A percentile compares a stretch with the other conserved stretches of the same genome.
These are phyloP conservation scores for Clarias platycephalus DNA, from an alignment of 2,797 vertebrate species.

Conservation along the genomic window DNA sequence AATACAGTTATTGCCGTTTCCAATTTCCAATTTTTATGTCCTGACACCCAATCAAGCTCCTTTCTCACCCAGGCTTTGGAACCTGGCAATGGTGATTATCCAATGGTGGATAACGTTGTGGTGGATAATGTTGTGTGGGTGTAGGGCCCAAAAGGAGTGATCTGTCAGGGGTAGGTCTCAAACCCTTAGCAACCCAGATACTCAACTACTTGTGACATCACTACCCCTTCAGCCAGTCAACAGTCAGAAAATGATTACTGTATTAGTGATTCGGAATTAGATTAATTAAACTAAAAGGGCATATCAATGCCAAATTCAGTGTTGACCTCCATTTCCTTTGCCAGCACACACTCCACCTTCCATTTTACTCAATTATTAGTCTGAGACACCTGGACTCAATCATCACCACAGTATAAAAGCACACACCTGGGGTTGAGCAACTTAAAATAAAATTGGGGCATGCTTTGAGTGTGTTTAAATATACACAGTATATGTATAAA, in stretches of 20 bases:
- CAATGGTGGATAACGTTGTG: no score
- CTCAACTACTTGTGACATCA: no score
- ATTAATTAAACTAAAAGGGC: not conserved
- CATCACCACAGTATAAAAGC: not conserved
- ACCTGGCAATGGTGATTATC: no score
- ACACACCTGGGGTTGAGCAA: not conserved
- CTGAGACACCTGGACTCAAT: not conserved
- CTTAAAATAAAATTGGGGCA: not conserved
- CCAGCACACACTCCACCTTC: not conserved
- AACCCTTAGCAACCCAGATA: no score
- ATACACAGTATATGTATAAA: no score
- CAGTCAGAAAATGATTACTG: not conserved
- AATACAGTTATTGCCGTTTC: not conserved
- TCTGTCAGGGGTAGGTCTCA: no score
- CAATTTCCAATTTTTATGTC: no score
- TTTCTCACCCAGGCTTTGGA: no score
- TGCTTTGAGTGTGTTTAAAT: not conserved
- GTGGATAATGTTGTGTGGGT: no score
- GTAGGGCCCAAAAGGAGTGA: no score
- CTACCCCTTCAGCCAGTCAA: not conserved
- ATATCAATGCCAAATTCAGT: not conserved
- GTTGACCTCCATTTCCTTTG: not conserved
- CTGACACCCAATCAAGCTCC: no score
- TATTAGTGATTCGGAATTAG: not conserved
- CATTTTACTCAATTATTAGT: not conserved